These are phyloP conservation scores for Cataglyphis livida DNA, from an alignment of 2,888 invertebrate genomes.

Conservation along the genomic window DNA sequence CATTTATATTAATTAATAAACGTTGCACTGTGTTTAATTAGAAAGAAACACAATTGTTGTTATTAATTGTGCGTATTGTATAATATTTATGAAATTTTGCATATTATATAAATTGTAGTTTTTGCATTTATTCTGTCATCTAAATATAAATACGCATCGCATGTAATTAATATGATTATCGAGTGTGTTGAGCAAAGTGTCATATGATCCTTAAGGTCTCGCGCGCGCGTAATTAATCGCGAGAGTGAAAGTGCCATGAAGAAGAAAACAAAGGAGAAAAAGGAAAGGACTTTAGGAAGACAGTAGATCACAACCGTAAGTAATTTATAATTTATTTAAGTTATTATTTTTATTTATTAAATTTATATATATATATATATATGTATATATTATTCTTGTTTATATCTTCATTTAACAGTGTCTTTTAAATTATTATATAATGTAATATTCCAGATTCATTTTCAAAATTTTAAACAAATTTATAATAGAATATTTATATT, in stretches of 20 bases:
- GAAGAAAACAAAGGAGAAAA: neutral
- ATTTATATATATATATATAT: neutral
- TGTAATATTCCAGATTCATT: neutral
- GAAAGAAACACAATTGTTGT: neutral
- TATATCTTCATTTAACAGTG: neutral
- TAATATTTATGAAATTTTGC: neutral
- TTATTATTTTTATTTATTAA: neutral
- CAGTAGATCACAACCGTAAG: neutral
- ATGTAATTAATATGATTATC: neutral
- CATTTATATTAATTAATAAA: neutral
- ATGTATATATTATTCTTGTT: neutral
- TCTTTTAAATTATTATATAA: neutral
- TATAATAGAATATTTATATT: neutral
- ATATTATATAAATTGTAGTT: neutral
- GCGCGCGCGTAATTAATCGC: neutral
- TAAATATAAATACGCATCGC: neutral
- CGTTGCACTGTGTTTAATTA: neutral
- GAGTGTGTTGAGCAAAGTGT: neutral
- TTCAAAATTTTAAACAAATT: neutral
- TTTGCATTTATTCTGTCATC: neutral
- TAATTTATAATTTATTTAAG: no score
- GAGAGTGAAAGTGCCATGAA: neutral
- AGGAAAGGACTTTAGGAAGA: neutral
- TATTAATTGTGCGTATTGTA: neutral
- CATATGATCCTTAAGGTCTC: neutral